Base-by-base conservation (phyloP, 2,888 invertebrate species). In the Epirrhoe alternata region DNA sequence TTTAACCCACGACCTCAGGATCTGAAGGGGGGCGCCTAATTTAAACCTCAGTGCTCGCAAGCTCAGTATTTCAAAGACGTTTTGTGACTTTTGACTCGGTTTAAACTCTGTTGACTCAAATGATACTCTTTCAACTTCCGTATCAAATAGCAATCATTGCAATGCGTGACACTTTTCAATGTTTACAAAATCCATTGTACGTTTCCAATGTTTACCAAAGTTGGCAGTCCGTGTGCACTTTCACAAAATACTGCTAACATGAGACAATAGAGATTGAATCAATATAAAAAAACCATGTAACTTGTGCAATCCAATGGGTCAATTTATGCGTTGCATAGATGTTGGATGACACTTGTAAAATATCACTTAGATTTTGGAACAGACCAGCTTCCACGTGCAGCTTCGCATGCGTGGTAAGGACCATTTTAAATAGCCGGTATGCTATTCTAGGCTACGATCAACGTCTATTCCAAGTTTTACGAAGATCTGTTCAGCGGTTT, bases 131-230 rank as follows among this genome's bases (percentile, higher is more conserved):
- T 59, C 51, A 61, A 16, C 12, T 16, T 52, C 14, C 16, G 8
- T 2, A 42, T 47, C n/a, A 53, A 53, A 30, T 42, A 6, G 31
- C 35, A 38, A 42, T 30, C 51, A 14, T 4, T 7, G 53, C 14
- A 6, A 24, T n/a, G 12, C 17, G 16, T 58, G 51, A 42, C 47
- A 54, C 17, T 49, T 33, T 45, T 45, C 47, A 42, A 59, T 53
- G 53, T 53, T 61, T 61, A 61, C 52, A 53, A 53, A 61, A 61
- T n/a, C 53, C 60, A 61, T 61, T 61, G 60, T 59, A 5, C 16
- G 16, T 17, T 1, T 33, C 42, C 45, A 24, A 59, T 53, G 53
- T 53, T 61, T 61, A 61, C 52, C 45, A 53, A 61, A 61, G 53
- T 61, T 61, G 60, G 5, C 16, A 42, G 56, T 17, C 16, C 14